Evolutionary conservation across 1,140 invertebrate species (phyloP).

Genomic region (Drosophila repleta): DNA sequence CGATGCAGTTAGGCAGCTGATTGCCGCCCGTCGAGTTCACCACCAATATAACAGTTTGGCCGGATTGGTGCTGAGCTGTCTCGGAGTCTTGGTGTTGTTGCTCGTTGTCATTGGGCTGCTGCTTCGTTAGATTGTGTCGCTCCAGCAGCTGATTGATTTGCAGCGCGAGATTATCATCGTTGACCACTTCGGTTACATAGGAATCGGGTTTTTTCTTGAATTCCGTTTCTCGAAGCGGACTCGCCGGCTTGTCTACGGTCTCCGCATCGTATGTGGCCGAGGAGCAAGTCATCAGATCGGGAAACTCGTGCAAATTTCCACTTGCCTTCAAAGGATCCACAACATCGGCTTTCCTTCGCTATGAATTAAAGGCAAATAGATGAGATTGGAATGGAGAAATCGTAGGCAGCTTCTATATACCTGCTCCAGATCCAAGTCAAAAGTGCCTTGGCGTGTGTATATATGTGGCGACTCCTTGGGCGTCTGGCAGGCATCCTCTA

Average conservation of each 20-base stretch:
- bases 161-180: constrained; percentile 50
- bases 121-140: constrained; percentile 46
- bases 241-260: constrained; percentile 12
- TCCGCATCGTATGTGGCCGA: constrained; percentile 74
- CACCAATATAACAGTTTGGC: constrained; percentile 53
- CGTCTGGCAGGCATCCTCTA: neutral
- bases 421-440: constrained; percentile 61
- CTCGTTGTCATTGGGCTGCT: constrained; percentile 10
- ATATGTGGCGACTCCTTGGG: constrained; percentile 7
- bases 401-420: neutral
- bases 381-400: neutral
- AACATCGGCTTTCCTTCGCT: constrained; percentile 18
- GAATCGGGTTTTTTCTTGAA: constrained; percentile 32
- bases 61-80: neutral
- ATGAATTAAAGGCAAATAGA: neutral
- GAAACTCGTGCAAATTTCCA: constrained; percentile 46
- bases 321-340: neutral
- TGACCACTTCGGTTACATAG: constrained; percentile 48
- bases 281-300: constrained; percentile 71
- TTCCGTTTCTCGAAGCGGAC: constrained; percentile 16
- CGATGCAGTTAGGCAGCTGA: constrained; percentile 25
- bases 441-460: constrained; percentile 62
- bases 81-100: constrained; percentile 8
- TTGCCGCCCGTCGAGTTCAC: constrained; percentile 43
- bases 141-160: constrained; percentile 66